Base-by-base conservation (phyloP, 2,797 vertebrate species). In the Pteropus rufus region DNA sequence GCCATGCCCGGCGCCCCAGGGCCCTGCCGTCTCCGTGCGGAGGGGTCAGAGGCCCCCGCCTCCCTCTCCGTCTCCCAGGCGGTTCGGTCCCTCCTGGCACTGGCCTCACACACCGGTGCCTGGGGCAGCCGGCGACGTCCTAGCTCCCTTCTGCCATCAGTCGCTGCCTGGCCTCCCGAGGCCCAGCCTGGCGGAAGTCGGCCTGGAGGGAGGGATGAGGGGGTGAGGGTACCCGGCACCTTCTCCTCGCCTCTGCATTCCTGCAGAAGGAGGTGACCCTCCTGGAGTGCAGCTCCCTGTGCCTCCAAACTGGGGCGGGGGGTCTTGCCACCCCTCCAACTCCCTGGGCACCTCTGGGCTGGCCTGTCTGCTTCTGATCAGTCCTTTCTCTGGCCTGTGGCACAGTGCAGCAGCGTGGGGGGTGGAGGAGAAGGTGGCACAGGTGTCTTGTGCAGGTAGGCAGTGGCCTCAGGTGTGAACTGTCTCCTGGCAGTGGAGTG, bases 161-260 rank as follows among this genome's bases (percentile, higher is more conserved):
- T 36, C 36, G 36, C 36, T 36, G 36, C 36, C 36, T 36, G 36
- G 36, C 36, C 36, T 36, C 36, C 36, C 36, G 29, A 31, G 54
- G 44, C 46, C 39, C 1, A 4, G 34, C 31, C 24, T 2, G 44
- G 10, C 1, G 5, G 46, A 58, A 0, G 31, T 19, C 12, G 52
- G n/a, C 60, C 49, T 23, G 54, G 24, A 16, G 64, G 31, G 65
- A 11, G 2, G 6, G 41, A 11, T 4, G 70, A 19, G 10, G n/a
- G 34, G 65, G 31, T 0, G 12, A 23, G 8, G 56, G 46, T 2
- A 10, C 3, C 41, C 16, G 0, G 4, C 14, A n/a, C 31, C 41
- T 2, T 23, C 65, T n/a, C 3, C 2, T 2, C 3, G 10, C 11
- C 21, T 24, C 16, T 62, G n/a, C 1, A 0, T 18, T 14, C 39